Evolutionary conservation across 1,140 invertebrate species (phyloP).

Genomic region (Parapsyche elsis): DNA sequence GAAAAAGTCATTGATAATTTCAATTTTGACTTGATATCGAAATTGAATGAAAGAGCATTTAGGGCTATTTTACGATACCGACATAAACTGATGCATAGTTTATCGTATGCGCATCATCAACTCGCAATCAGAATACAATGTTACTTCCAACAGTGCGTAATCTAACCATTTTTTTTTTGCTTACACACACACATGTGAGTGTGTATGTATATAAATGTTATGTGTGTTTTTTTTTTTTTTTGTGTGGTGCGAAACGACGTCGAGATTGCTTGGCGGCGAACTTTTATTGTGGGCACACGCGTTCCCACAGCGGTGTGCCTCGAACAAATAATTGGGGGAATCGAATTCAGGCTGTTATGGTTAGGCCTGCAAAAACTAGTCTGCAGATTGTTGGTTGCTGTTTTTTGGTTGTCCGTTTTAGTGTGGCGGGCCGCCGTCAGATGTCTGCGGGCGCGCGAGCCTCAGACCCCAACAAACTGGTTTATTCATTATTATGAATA

Average conservation of each 20-base stretch:
- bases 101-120: too few species aligned
- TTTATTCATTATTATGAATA: conserved; percentile 44
- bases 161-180: too few species aligned
- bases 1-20: too few species aligned
- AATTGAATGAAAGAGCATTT: too few species aligned
- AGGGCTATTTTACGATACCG: too few species aligned
- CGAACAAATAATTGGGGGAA: conserved; percentile 45
- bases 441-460: not conserved
- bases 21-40: too few species aligned
- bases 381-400: conserved; percentile 34
- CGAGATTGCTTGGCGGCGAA: not conserved
- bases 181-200: not conserved
- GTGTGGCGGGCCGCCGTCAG: not conserved
- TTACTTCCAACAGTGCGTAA: too few species aligned
- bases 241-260: too few species aligned
- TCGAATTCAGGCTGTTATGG: conserved; percentile 45
- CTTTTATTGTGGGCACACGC: not conserved
- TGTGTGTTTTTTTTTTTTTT: not conserved
- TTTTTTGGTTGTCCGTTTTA: not conserved
- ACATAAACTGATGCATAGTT: too few species aligned
- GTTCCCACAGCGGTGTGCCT: conserved; percentile 32
- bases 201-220: not conserved
- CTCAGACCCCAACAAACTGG: conserved; percentile 8
- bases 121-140: too few species aligned
- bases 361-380: conserved; percentile 42